Base-by-base conservation (phyloP, 2,797 vertebrate species). In the Pempheris klunzingeri region DNA sequence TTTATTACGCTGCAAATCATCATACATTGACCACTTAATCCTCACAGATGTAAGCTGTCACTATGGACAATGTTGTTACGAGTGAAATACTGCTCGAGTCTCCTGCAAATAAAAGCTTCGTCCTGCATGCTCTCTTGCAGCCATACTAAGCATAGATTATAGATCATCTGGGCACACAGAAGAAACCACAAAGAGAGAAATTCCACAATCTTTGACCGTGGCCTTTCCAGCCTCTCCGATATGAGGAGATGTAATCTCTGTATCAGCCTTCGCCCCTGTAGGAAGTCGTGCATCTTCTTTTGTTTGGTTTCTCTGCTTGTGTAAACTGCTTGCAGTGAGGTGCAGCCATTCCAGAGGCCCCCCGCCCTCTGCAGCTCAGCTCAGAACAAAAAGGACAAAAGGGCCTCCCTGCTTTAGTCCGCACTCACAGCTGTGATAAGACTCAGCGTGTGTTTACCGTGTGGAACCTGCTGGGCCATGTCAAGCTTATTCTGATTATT, bases 231-330 rank as follows among this genome's bases (percentile, higher is more conserved):
- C 53, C 71, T 46, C 78, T 82, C 71, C 8, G 85, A 91, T 89
- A 88, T 46, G 66, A 90, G 72, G 5, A 87, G 85, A 91, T 93
- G 81, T 73, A 81, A 94, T 93, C 93, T 90, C 68, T 53, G 66
- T 22, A 30, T 75, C 79, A 81, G 85, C 57, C 74, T 69, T 83
- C 53, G 50, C 53, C 74, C 80, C 74, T 2, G 54, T 62, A 73
- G 80, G 78, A 88, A 88, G 83, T 84, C 89, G 74, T 84, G 87
- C 80, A 81, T 91, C 87, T 83, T 86, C 88, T 88, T 88, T 90
- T 92, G 88, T 93, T 86, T 57, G 84, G 73, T 81, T 77, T 76
- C 82, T 84, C 67, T 58, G 80, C 91, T 83, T 90, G 90, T 88
- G 84, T 92, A 90, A 92, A 92, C 90, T 68, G 81, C 81, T 88